Conservation (phyloP, 2,888 invertebrate species). For the Pristionchus fissidentatus region DNA sequence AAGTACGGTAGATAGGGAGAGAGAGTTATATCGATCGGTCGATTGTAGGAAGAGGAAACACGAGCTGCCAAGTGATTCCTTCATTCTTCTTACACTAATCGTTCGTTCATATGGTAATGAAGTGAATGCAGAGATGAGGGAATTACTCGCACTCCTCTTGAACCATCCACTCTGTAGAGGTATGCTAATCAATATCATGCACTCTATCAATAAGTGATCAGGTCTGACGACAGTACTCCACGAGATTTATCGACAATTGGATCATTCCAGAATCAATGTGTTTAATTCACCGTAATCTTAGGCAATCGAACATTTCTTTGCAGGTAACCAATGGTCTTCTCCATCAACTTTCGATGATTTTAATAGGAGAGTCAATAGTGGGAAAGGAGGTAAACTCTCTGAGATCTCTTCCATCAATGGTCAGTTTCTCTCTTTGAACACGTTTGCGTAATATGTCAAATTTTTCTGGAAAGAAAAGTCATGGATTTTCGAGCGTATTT, state of each 20-base stretch:
- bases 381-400: slow-evolving; percentile 57
- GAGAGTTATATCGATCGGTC: background rate
- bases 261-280: background rate
- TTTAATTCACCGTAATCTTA: background rate
- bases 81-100: slow-evolving; percentile 91
- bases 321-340: slow-evolving; percentile 27
- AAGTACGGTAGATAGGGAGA: slow-evolving; percentile 75
- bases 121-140: slow-evolving; percentile 82
- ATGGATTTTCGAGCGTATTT: too few species aligned
- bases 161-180: slow-evolving; percentile 84
- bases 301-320: background rate
- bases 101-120: slow-evolving; percentile 86
- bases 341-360: slow-evolving; percentile 79
- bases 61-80: slow-evolving; percentile 84
- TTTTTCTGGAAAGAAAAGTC: too few species aligned
- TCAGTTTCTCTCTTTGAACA: background rate
- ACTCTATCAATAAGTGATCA: background rate
- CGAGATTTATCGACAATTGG: slow-evolving; percentile 2
- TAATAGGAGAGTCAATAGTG: slow-evolving; percentile 86
- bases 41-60: slow-evolving; percentile 78
- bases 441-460: too few species aligned
- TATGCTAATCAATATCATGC: slow-evolving; percentile 56
- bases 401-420: slow-evolving; percentile 3
- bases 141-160: slow-evolving; percentile 91
- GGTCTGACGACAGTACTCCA: background rate